These are phyloP conservation scores for Odobenus rosmarus DNA, from an alignment of 2,113 vertebrate genomes.

Conservation along the genomic window DNA sequence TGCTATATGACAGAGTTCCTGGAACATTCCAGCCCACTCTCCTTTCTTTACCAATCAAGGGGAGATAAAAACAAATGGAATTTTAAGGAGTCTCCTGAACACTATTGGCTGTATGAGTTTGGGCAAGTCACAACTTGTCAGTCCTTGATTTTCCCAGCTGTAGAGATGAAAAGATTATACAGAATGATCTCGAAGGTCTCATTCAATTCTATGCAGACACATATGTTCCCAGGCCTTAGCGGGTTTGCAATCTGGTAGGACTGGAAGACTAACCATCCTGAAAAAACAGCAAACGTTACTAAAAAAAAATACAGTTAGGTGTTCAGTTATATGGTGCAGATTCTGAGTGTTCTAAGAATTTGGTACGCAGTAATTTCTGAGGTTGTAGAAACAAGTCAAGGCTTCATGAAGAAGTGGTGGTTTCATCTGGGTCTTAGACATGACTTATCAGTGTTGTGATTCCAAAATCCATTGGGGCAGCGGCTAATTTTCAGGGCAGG, in stretches of 20 bases:
- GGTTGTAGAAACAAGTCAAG: neutral
- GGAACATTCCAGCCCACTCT: neutral
- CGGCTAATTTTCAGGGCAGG: slow-evolving; percentile 70
- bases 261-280: slow-evolving; percentile 62
- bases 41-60: neutral
- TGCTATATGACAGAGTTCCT: neutral
- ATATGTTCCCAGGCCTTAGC: slow-evolving; percentile 49
- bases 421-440: neutral
- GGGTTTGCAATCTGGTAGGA: slow-evolving; percentile 62
- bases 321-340: slow-evolving; percentile 52
- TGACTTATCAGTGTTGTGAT: neutral
- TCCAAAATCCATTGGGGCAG: slow-evolving; percentile 61
- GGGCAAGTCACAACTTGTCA: neutral
- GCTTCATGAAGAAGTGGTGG: neutral
- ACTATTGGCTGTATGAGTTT: neutral
- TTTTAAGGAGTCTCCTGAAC: neutral
- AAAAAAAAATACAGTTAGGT: slow-evolving; percentile 67
- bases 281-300: slow-evolving; percentile 50
- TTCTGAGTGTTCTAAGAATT: neutral
- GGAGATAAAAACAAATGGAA: neutral
- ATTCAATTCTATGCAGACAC: slow-evolving; percentile 45
- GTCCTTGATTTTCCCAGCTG: neutral
- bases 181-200: slow-evolving; percentile 57
- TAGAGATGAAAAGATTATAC: slow-evolving; percentile 37
- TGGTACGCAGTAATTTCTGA: neutral